Base-by-base conservation (phyloP, 2,797 vertebrate species). In the Cossypha polioptera region DNA sequence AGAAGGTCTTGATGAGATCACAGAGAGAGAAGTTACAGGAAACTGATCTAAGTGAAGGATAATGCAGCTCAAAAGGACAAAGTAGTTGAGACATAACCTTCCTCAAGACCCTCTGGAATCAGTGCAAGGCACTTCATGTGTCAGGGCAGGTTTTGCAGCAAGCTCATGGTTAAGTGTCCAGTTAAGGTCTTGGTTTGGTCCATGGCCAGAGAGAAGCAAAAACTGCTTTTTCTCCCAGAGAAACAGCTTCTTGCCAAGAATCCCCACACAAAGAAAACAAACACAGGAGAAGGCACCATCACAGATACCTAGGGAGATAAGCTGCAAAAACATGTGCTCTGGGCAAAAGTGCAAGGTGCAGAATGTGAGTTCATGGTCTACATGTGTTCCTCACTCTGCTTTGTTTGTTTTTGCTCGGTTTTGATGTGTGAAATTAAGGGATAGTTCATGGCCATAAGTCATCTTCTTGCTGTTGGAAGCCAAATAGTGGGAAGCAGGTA, bases 341-440 rank as follows among this genome's bases (percentile, higher is more conserved):
- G 92, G 73, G 65, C 84, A 95, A 95, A 95, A 96, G 94, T 96
- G 93, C 95, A 94, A 97, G 93, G 95, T 96, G 95, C 94, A 97
- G 93, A 96, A 96, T 96, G 86, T 36, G 89, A 96, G 94, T 97
- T 97, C 96, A 95, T 61, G 96, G 91, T 95, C 95, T 96, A 90
- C 91, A 91, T 94, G 58, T 94, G 95, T 91, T 93, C 94, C 74
- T 86, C 82, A 85, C 81, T 79, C 47, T 10, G 71, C 67, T 92
- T 79, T 97, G 86, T 97, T 97, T 98, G 94, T 97, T 97, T 97
- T 96, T 12, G 3, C 86, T 97, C 1, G 7, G 84, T 92, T 81
- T 92, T 95, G 89, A 96, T 96, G 91, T 94, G 94, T 91, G 76
- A 95, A 97, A 96, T 96, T 85, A 94, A 97, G 96, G 94, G 95